These are phyloP conservation scores for Pantala flavescens DNA, from an alignment of 1,140 invertebrate genomes.

Conservation along the genomic window DNA sequence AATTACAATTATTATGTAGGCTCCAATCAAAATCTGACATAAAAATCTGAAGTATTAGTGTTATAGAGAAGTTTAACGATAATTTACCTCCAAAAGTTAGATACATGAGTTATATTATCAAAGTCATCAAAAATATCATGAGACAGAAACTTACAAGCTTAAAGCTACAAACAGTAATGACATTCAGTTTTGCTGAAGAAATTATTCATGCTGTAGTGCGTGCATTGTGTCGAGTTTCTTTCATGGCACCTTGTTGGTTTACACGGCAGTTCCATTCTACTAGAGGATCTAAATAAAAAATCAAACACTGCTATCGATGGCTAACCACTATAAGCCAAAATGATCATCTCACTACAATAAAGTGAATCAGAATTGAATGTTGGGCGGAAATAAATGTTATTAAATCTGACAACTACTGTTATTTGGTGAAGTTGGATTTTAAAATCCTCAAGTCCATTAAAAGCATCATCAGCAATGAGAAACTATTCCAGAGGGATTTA, in stretches of 20 bases:
- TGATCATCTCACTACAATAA: constrained; percentile 7
- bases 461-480: background rate
- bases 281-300: background rate
- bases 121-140: background rate
- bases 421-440: background rate
- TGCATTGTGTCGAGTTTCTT: background rate
- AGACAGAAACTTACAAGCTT: background rate
- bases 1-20: too few species aligned
- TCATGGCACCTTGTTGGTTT: constrained; percentile 4
- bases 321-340: background rate
- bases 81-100: too few species aligned
- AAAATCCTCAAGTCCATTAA: background rate
- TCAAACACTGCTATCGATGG: background rate
- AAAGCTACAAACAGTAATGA: background rate
- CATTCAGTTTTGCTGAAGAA: background rate
- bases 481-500: background rate
- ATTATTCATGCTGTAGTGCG: background rate
- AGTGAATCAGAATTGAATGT: background rate
- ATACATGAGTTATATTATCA: background rate
- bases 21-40: too few species aligned
- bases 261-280: background rate
- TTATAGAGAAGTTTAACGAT: too few species aligned
- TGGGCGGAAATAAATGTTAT: background rate
- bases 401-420: background rate
- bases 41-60: too few species aligned